phyloP scores from a whole-genome alignment of 2,113 vertebrate genomes.

The Alligator mississippiensis region DNA sequence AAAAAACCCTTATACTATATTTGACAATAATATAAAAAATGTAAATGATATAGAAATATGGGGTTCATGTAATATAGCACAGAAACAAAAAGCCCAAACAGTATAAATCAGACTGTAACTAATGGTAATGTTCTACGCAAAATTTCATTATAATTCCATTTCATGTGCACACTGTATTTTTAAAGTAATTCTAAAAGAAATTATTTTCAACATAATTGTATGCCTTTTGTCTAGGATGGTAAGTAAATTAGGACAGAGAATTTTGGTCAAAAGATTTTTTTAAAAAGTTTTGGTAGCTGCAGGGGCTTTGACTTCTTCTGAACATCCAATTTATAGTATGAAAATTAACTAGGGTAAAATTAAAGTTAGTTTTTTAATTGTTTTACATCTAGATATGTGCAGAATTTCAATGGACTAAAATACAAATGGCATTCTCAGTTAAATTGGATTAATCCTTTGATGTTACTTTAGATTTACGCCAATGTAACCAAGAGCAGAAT shows the following conservation, averaged over 20 bases:
- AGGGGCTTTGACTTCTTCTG: background rate
- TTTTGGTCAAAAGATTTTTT: background rate
- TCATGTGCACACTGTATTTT: background rate
- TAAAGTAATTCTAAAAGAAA: background rate
- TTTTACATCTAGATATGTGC: background rate
- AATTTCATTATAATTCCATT: background rate
- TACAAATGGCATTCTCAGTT: background rate
- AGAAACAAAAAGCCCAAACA: background rate
- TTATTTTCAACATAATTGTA: background rate
- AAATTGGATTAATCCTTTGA: background rate
- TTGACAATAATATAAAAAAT: background rate
- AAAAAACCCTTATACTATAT: background rate
- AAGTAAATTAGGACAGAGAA: background rate
- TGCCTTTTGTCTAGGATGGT: background rate
- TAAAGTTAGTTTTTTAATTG: background rate
- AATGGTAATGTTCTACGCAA: background rate
- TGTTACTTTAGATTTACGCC: background rate
- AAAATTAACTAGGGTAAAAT: background rate
- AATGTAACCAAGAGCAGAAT: fast-evolving
- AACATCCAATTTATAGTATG: background rate
- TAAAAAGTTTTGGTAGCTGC: background rate
- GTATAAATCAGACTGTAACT: background rate
- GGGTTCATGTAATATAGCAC: no score
- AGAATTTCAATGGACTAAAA: background rate
- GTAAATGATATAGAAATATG: background rate